phyloP scores from a whole-genome alignment of 1,140 invertebrate species.

The Yoshiicerus persimilis region DNA sequence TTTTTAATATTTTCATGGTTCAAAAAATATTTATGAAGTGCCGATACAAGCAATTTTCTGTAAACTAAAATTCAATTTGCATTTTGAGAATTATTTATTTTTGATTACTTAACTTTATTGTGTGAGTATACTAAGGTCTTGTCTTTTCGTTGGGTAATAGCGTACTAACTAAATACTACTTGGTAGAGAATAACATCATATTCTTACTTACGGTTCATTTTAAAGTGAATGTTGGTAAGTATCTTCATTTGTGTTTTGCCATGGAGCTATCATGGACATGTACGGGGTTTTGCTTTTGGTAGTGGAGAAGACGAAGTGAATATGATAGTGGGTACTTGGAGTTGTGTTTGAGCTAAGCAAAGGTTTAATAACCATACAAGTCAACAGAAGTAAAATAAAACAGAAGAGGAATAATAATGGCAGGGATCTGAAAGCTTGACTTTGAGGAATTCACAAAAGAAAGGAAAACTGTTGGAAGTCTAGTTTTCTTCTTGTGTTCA shows the following conservation, averaged over 20 bases:
- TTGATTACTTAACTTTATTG: no score
- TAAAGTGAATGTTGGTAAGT: background rate
- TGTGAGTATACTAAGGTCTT: no score
- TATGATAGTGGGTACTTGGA: background rate
- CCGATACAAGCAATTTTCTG: no score
- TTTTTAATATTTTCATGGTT: no score
- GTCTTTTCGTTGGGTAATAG: no score
- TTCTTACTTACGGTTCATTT: no score
- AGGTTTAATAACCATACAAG: background rate
- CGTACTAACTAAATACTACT: no score
- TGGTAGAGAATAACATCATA: no score
- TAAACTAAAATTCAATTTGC: no score
- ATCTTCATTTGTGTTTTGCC: background rate
- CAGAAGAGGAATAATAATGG: background rate
- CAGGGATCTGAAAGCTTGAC: conserved; percentile 25
- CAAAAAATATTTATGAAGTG: no score
- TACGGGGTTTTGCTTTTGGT: background rate
- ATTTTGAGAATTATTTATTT: no score
- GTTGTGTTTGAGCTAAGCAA: background rate
- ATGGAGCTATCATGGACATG: background rate
- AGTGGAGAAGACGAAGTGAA: background rate
- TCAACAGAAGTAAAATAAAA: conserved; percentile 3
- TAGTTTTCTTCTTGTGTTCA: conserved; percentile 18
- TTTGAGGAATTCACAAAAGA: conserved; percentile 36
- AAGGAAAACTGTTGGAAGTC: conserved; percentile 37